phyloP scores from a whole-genome alignment of 2,797 vertebrate genomes.

The Bucorvus abyssinicus region DNA sequence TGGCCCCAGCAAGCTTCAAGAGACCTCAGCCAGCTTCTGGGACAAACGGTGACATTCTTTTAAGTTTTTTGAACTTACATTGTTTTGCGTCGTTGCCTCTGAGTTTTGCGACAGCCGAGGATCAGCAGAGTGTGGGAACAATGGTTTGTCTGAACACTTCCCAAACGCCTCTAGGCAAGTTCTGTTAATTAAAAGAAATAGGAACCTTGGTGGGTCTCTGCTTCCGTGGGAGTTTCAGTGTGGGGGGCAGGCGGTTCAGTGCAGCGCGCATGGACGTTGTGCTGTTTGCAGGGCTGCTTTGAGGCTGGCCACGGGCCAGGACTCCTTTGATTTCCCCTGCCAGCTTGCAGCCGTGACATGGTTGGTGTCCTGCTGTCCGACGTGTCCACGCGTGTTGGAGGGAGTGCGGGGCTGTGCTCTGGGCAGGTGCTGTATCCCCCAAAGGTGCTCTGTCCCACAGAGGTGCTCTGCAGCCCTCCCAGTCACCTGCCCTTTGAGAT shows the following conservation, averaged over 20 bases:
- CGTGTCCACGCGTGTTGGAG: rapidly evolving
- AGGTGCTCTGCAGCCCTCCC: not conserved
- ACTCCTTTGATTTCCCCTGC: rapidly evolving
- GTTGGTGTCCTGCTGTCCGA: not conserved
- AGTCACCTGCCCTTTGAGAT: not conserved
- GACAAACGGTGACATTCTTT: not conserved
- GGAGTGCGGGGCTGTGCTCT: not conserved
- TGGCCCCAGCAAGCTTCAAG: not conserved
- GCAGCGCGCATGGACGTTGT: not conserved
- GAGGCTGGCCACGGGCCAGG: not conserved
- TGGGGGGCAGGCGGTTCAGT: not conserved
- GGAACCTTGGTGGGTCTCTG: not conserved
- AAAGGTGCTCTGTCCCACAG: rapidly evolving
- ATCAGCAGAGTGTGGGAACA: slow-evolving; percentile 30
- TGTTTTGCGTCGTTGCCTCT: not conserved
- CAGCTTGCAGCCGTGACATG: rapidly evolving
- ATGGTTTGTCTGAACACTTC: not conserved
- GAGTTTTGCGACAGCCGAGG: not conserved
- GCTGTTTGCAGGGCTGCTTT: not conserved
- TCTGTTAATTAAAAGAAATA: not conserved
- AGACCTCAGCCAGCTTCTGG: not conserved
- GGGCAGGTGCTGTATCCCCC: not conserved
- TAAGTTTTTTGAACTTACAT: not conserved
- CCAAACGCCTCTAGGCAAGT: not conserved
- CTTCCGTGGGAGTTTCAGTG: not conserved